phyloP scores from a whole-genome alignment of 2,113 vertebrate species.

The Microcebus jonahi region DNA sequence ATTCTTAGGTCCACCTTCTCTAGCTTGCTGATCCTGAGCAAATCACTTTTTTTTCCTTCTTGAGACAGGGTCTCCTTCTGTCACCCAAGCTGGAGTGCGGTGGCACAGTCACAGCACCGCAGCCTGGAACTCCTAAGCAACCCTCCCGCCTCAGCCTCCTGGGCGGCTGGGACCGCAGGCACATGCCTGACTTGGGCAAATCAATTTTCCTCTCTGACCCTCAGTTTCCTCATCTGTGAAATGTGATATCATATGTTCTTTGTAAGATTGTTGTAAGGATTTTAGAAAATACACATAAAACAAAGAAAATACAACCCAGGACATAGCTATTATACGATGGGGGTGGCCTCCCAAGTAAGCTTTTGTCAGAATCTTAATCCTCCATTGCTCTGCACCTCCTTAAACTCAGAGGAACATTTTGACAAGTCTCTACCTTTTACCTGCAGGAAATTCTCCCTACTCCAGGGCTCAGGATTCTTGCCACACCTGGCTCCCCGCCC shows the following conservation, averaged over 20 bases:
- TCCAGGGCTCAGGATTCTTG: rapidly evolving
- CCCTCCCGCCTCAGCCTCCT: no score
- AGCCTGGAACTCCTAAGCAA: no score
- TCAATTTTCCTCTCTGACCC: background rate
- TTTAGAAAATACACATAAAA: background rate
- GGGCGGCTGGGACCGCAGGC: no score
- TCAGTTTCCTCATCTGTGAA: background rate
- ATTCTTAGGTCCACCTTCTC: background rate
- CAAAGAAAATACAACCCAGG: background rate
- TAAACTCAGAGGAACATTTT: no score
- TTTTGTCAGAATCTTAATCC: background rate
- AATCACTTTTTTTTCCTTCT: background rate
- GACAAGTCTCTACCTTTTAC: no score
- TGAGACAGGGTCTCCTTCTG: no score
- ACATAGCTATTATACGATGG: rapidly evolving
- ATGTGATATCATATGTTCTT: background rate
- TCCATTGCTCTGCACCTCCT: rapidly evolving
- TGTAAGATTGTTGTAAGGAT: rapidly evolving
- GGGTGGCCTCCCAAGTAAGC: rapidly evolving
- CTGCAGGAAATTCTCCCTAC: rapidly evolving
- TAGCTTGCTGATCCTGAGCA: background rate
- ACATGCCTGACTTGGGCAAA: background rate
- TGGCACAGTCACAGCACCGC: no score
- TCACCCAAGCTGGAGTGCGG: no score
- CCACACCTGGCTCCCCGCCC: background rate